Evolutionary conservation across 2,888 invertebrate genomes (phyloP).

Genomic region (Meteorus cinctellus): DNA sequence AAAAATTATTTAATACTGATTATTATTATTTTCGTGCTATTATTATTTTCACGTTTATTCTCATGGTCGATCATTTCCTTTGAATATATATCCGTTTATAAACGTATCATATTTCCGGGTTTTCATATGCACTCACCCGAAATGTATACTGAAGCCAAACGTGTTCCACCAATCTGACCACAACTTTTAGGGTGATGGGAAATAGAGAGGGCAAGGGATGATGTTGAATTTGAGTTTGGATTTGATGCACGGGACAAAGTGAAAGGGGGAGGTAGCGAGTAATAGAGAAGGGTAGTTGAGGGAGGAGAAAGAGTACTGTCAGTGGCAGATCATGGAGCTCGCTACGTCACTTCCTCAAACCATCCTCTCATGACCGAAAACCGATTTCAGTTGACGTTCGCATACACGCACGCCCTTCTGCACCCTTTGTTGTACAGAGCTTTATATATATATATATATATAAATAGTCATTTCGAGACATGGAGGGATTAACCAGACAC

Average conservation of each 20-base stretch:
- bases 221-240: conserved; percentile 39
- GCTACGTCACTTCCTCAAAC: conserved; percentile 26
- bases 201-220: not conserved
- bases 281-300: conserved; percentile 1
- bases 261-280: not conserved
- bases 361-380: conserved; percentile 10
- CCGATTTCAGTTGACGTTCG: conserved; percentile 26
- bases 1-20: not conserved
- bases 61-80: conserved; percentile 12
- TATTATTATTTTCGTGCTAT: no score
- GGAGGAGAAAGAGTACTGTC: conserved; percentile 34
- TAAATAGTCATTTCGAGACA: not conserved
- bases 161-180: conserved; percentile 32
- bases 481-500: not conserved
- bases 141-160: conserved; percentile 11
- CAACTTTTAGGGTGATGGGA: conserved; percentile 1
- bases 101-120: conserved; percentile 39
- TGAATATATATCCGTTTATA: conserved; percentile 1
- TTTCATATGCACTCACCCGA: conserved; percentile 14
- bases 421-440: conserved; percentile 14
- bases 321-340: conserved; percentile 35
- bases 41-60: conserved; percentile 8
- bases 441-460: conserved; percentile 8
- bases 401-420: conserved; percentile 11
- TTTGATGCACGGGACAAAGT: not conserved